Base-by-base conservation (phyloP, 2,797 vertebrate genomes). In the Enteromius anoplus region DNA sequence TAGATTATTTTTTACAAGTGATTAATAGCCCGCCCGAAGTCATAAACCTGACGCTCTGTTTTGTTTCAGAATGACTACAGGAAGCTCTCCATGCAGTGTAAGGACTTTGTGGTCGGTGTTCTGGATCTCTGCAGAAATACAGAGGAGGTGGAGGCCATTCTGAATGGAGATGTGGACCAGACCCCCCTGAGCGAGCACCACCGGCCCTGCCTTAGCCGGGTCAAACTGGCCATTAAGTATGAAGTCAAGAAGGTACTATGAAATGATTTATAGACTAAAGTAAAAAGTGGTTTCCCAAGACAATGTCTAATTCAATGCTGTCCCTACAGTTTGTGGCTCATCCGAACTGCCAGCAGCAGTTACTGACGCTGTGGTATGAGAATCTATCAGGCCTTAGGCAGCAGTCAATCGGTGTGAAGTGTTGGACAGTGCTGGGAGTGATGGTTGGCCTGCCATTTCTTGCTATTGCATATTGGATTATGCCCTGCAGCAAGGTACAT, bases 21-120 rank as follows among this genome's bases (percentile, higher is more conserved):
- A 78, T 68, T 78, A 53, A 66, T 66, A 53, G 64, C 45, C 45
- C 0, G 14, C 1, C 47, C 32, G 5, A 78, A 78, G 29, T 58
- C 62, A 53, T 47, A 77, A 9, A 88, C 80, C 79, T 62, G 62
- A 32, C 17, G 1, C 64, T 77, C 8, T 77, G 42, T 88, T 85
- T 91, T 78, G 62, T 80, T 81, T 17, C 84, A 96, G 95, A 96
- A 96, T 0, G 96, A 96, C 90, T 96, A 96, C 58, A 90, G 95
- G 89, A 96, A 96, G 92, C 91, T 96, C 93, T 96, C 96, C 92
- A 96, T 96, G 95, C 96, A 96, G 93, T 96, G 95, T 92, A 96
- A 96, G 91, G 96, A 96, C 87, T 96, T 96, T 88, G 95, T 95
- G 0, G 96, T 96, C 83, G 95, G 96, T 0, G 95, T 96, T 70